Evolutionary conservation across 1,140 invertebrate species (phyloP), one percentile per base, ranked within the genome.

Genomic region (Drosophila punjabiensis): DNA sequence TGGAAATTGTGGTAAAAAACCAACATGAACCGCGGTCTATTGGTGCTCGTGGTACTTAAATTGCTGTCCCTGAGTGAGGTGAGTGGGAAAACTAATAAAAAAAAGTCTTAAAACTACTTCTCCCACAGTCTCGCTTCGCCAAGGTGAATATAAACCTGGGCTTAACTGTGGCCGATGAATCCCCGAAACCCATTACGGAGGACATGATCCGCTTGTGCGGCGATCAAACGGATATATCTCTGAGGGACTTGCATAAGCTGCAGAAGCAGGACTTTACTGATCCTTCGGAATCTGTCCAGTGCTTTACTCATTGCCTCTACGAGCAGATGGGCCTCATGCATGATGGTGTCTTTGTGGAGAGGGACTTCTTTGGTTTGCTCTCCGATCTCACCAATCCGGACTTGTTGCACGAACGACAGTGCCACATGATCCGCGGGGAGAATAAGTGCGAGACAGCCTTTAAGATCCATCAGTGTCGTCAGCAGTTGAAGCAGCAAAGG

Each of bases 271-370:
- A 84, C 47, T 71, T 80, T 2, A 28, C 39, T 5, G 55, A 80
- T 37, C 52, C 66, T 6, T 52, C 65, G 16, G 77, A 76, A 56
- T 48, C 71, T 16, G 66, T 64, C 18, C 81, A 84, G 66, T 84
- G 82, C 41, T 84, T 84, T 39, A 79, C 81, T 1, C 82, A 84
- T 37, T 84, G 81, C 7, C 53, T 84, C 24, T 84, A 80, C 20
- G 82, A 84, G 48, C 81, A 84, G 16, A 80, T 84, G 82, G 82
- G 81, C 9, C 63, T 83, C 35, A 71, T 83, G 76, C 77, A 76
- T 33, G 71, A 84, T 10, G 82, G 81, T 0, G 62, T 84, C 4
- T 84, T 84, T 24, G 82, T 83, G 39, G 66, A 84, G 6, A 60
- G 67, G 16, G 76, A 84, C 33, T 50, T 80, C 20, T 48, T 80